These are phyloP conservation scores for Brachionus rotundiformis DNA, from an alignment of 1,140 invertebrate species.

Conservation along the genomic window DNA sequence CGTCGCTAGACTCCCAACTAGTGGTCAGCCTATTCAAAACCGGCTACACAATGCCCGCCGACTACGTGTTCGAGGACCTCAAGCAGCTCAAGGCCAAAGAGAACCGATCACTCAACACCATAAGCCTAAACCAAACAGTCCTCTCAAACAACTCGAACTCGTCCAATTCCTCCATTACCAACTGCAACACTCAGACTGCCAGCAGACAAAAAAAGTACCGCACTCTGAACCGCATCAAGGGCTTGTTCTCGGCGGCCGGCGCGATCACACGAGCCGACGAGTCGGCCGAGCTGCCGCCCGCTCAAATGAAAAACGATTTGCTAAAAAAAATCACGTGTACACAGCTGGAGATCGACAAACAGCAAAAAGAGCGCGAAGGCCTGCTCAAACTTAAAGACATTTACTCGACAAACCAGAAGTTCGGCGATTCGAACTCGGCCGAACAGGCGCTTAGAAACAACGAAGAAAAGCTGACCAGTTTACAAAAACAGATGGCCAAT, in stretches of 20 bases:
- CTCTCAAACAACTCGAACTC: conserved; percentile 2
- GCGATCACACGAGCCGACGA: background rate
- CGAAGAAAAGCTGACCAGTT: background rate
- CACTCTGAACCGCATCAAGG: conserved; percentile 39
- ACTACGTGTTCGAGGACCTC: conserved; percentile 16
- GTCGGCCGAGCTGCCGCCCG: background rate
- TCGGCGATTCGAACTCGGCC: conserved; percentile 25
- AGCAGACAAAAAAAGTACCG: conserved; percentile 43
- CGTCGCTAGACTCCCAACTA: background rate
- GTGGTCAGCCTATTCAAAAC: conserved; percentile 35
- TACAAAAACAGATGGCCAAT: background rate
- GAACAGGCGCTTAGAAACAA: background rate
- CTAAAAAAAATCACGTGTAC: background rate
- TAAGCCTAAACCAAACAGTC: background rate
- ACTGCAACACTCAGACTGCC: background rate
- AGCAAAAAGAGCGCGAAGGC: conserved; percentile 31
- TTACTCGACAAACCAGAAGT: conserved; percentile 36
- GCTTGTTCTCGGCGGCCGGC: background rate
- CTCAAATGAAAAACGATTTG: conserved; percentile 12
- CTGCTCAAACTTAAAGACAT: conserved; percentile 6
- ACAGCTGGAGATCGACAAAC: conserved; percentile 6
- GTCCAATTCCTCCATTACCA: background rate
- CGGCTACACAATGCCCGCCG: conserved; percentile 8
- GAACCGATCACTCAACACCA: background rate
- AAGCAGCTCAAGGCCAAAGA: background rate